phyloP scores from a whole-genome alignment of 2,888 invertebrate genomes.

The Clitarchus hookeri region DNA sequence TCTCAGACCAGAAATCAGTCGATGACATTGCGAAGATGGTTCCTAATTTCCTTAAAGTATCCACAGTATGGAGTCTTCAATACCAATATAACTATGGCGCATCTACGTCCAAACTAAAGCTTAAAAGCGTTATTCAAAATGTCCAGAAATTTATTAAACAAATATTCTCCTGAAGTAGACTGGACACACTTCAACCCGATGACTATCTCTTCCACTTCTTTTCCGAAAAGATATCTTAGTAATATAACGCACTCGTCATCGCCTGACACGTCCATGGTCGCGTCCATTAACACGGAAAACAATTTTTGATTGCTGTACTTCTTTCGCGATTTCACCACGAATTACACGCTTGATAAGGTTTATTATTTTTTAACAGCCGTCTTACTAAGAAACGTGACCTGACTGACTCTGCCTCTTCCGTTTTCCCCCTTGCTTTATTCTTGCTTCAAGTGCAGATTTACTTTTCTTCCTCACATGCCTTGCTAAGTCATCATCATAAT shows the following conservation, averaged over 20 bases:
- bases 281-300: slow-evolving; percentile 15
- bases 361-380: neutral
- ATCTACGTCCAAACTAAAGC: too few species aligned
- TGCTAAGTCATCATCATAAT: too few species aligned
- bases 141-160: too few species aligned
- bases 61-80: too few species aligned
- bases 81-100: too few species aligned
- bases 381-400: neutral
- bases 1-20: too few species aligned
- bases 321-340: neutral
- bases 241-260: slow-evolving; percentile 1
- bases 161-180: neutral
- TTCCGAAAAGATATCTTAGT: neutral
- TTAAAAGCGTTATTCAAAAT: neutral
- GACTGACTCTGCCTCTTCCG: neutral
- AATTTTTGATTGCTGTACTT: neutral
- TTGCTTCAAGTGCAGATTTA: neutral
- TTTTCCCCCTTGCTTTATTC: too few species aligned
- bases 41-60: too few species aligned
- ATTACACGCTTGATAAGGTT: neutral
- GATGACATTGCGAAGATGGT: too few species aligned
- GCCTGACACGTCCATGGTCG: neutral
- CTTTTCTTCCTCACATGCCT: slow-evolving; percentile 6
- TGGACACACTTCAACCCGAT: neutral
- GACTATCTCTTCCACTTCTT: neutral